Percentiles rank a stretch among this genome's conserved stretches.
Conservation (phyloP, 2,888 invertebrate genomes). For the Eristalis arbustorum region DNA sequence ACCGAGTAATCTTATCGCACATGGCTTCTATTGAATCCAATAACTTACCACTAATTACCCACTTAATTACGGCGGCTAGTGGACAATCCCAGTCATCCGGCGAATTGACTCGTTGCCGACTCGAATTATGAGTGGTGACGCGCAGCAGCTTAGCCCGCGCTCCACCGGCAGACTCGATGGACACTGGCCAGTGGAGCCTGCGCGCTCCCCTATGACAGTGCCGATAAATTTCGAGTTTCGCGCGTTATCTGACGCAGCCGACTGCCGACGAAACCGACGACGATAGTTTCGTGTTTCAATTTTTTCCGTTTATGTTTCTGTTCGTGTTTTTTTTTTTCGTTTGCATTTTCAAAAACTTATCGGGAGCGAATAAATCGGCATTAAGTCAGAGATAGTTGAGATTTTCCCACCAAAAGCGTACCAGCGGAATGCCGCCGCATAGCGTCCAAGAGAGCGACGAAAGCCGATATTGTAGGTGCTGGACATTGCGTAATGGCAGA, state of each 20-base stretch:
- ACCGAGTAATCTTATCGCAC: constrained; percentile 56
- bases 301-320: background rate
- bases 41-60: constrained; percentile 68
- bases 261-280: constrained; percentile 17
- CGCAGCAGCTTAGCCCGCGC: constrained; percentile 20
- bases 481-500: constrained; percentile 42
- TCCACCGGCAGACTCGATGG: background rate
- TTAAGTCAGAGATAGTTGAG: constrained; percentile 19
- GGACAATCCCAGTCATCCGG: constrained; percentile 11
- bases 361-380: constrained; percentile 51
- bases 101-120: constrained; percentile 31
- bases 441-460: background rate
- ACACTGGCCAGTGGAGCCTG: background rate
- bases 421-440: constrained; percentile 4
- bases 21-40: constrained; percentile 66
- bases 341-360: constrained; percentile 48
- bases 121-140: constrained; percentile 69
- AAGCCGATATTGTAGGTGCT: constrained; percentile 23
- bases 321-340: background rate
- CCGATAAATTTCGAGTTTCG: constrained; percentile 54
- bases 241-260: constrained; percentile 54
- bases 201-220: background rate
- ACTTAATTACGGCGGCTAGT: constrained; percentile 54
- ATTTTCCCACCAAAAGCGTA: constrained; percentile 46
- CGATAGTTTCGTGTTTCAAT: constrained; percentile 28